Evolutionary conservation across 37 sponge, comb jelly and placozoan species (phyloP), one percentile per base, ranked within the genome.

Genomic region (Eunapius fragilis): DNA sequence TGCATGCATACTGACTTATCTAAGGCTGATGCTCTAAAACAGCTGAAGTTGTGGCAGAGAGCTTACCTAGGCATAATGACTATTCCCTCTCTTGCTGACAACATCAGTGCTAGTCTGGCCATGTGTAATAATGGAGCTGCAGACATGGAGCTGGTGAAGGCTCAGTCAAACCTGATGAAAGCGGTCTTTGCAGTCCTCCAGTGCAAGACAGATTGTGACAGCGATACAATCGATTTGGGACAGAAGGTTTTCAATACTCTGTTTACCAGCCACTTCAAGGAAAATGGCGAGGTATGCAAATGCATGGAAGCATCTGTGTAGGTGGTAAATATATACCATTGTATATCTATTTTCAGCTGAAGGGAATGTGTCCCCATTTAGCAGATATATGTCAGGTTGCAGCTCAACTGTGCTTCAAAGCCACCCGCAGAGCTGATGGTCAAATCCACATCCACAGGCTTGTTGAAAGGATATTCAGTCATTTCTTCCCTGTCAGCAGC

Each of bases 161-260:
- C 91, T 3, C 82, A 86, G 76, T 83, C 77, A 24, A 82, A 74
- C 28, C 45, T 83, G 31, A 91, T 91, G 91, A 87, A 91, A 23
- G 68, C 83, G 1, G 35, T 80, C 26, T 91, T 83, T 37, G 79
- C 85, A 22, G 19, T 86, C 33, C 41, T 41, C 6, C 41, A 41
- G 41, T 41, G 41, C 41, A 41, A 41, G 41, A 6, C 41, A 9
- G 41, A 9, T 6, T 9, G 41, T 41, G 72, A 41, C n/a, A 26
- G 69, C 33, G 77, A 81, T 2, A 28, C 37, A 12, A 47, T 88
- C 9, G 3, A 14, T 41, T 3, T 41, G 41, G 85, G 77, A 69
- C 71, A 70, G 6, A 33, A 86, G 47, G 41, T 82, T 13, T 90
- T 90, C 80, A 70, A 69, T n/a, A 70, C 86, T 37, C 86, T 90